A percentile compares a stretch with the other conserved stretches of the same genome.
Evolutionary conservation across 2,888 invertebrate species (phyloP).

Genomic region (Orchestes rusci): DNA sequence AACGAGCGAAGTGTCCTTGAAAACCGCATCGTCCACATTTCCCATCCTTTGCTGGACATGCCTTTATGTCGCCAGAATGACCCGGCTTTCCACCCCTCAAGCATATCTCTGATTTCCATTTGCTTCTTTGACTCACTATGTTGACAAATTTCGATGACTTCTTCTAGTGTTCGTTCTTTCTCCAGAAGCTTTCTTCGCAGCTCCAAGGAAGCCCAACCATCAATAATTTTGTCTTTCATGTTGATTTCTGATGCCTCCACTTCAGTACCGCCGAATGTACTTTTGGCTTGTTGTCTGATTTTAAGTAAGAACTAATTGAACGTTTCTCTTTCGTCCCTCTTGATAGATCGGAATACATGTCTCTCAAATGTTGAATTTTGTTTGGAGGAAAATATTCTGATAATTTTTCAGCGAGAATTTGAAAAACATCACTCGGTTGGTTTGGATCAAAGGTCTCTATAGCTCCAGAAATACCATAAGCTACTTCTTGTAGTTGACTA

Average conservation of each 20-base stretch:
- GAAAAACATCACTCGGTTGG: constrained; percentile 27
- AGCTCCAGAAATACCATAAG: constrained; percentile 29
- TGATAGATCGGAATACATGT: constrained; percentile 29
- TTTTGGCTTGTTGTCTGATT: constrained; percentile 32
- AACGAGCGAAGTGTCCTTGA: constrained; percentile 9
- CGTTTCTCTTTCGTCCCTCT: constrained; percentile 30
- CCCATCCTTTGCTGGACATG: too few species aligned
- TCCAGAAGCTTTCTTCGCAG: constrained; percentile 29
- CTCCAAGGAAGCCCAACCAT: constrained; percentile 26
- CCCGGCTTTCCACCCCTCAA: constrained; percentile 10
- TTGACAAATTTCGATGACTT: constrained; percentile 28
- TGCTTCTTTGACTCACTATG: too few species aligned
- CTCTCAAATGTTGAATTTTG: too few species aligned
- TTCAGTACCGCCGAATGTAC: constrained; percentile 27
- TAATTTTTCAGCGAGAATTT: constrained; percentile 27
- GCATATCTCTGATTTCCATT: too few species aligned
- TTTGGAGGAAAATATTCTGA: constrained; percentile 30
- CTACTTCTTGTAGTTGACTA: constrained; percentile 29
- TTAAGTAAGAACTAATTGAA: too few species aligned
- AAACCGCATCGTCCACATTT: constrained; percentile 6
- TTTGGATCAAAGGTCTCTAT: constrained; percentile 19
- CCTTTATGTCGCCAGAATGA: too few species aligned
- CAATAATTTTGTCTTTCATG: too few species aligned
- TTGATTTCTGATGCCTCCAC: too few species aligned
- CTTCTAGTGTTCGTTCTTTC: constrained; percentile 28